A percentile compares a stretch with the other conserved stretches of the same genome.
Evolutionary conservation across 35 echinoderm and acorn worm species (phyloP).

Genomic region (Patiria miniata): DNA sequence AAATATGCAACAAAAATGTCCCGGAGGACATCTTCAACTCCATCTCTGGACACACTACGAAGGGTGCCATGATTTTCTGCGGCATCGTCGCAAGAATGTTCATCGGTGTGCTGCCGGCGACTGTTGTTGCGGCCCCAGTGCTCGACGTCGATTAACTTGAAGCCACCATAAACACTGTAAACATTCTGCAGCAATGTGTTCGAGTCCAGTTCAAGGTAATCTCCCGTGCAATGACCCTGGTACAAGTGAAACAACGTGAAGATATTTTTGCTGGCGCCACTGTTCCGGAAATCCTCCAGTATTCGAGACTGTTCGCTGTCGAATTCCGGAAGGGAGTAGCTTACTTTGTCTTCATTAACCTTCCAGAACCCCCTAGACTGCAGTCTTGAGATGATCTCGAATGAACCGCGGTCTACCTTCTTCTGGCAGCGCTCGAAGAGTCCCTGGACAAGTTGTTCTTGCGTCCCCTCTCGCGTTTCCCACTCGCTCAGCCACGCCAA

Average conservation of each 20-base stretch:
- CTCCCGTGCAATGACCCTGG: no score
- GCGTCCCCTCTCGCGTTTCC: neutral
- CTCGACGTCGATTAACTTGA: no score
- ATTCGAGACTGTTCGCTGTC: neutral
- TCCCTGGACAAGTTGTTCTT: neutral
- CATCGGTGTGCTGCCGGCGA: no score
- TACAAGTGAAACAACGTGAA: no score
- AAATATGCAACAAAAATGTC: neutral
- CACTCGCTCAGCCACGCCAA: neutral
- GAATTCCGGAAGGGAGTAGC: conserved; percentile 1
- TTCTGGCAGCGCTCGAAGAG: neutral
- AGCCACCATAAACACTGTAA: no score
- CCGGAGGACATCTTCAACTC: neutral
- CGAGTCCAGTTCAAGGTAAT: no score
- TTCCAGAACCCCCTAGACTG: neutral
- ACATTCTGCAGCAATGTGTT: no score
- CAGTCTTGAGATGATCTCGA: neutral
- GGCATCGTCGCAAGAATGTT: no score
- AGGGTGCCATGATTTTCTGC: no score
- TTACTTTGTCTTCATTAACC: conserved; percentile 2
- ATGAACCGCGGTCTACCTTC: neutral
- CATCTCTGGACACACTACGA: neutral
- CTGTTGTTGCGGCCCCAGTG: no score
- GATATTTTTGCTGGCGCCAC: no score
- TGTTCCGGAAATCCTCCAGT: no score